These are phyloP conservation scores for Unio delphinus DNA, from an alignment of 2,888 invertebrate species.

Conservation along the genomic window DNA sequence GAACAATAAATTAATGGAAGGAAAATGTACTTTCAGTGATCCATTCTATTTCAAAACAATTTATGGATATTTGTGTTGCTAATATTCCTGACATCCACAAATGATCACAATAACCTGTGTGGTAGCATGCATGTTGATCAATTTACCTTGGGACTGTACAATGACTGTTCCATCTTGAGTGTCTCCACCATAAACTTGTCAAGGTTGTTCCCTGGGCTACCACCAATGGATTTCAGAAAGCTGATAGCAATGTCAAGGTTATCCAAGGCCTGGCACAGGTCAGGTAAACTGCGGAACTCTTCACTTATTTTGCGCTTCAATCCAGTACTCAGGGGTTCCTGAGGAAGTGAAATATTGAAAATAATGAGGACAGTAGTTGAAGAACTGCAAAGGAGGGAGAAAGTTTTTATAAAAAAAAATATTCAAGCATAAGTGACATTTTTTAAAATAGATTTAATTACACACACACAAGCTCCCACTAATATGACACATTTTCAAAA, in stretches of 20 bases:
- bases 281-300: slow-evolving; percentile 33
- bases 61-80: too few species aligned
- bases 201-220: slow-evolving; percentile 22
- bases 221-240: slow-evolving; percentile 41
- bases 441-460: too few species aligned
- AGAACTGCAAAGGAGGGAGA: too few species aligned
- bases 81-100: neutral
- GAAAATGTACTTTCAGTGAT: too few species aligned
- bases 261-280: slow-evolving; percentile 38
- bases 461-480: too few species aligned
- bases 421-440: too few species aligned
- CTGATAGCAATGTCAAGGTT: slow-evolving; percentile 41
- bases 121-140: neutral
- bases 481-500: too few species aligned
- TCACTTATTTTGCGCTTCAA: slow-evolving; percentile 31
- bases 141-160: slow-evolving; percentile 38
- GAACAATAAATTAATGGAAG: too few species aligned
- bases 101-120: neutral
- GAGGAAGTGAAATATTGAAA: neutral
- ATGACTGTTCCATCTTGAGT: slow-evolving; percentile 39
- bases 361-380: too few species aligned
- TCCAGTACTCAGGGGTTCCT: slow-evolving; percentile 27
- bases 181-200: slow-evolving; percentile 47
- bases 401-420: too few species aligned
- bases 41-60: too few species aligned